phyloP scores from a whole-genome alignment of 37 sponge, comb jelly and placozoan genomes.

The Theonella swinhoei region DNA sequence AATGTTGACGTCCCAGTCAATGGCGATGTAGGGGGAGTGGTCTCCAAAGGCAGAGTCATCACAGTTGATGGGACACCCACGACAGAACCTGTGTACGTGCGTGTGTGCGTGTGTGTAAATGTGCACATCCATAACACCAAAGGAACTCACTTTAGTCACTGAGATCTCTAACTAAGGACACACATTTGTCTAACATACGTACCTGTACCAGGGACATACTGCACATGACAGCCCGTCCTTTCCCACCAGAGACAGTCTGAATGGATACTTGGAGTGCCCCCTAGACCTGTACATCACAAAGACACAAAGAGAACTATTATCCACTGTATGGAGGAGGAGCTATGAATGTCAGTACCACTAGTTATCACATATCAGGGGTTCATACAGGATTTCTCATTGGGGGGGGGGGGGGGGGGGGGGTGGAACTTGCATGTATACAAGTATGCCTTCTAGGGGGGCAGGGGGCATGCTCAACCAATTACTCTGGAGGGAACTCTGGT shows the following conservation, averaged over 20 bases:
- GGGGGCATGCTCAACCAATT: too few relatives aligned
- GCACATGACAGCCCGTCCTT: conserved; percentile 82
- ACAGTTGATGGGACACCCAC: conserved; percentile 84
- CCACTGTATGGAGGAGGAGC: neutral
- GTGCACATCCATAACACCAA: too few relatives aligned
- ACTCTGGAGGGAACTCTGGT: too few relatives aligned
- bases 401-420: too few relatives aligned
- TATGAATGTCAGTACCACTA: too few relatives aligned
- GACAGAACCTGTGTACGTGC: conserved; percentile 86
- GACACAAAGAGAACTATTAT: neutral
- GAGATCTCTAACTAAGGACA: neutral
- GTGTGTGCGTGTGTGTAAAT: neutral
- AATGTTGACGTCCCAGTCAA: conserved; percentile 93
- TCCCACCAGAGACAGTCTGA: conserved; percentile 71
- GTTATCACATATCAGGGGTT: too few relatives aligned
- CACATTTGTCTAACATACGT: neutral
- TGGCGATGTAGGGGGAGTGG: conserved; percentile 68
- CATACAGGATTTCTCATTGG: too few relatives aligned
- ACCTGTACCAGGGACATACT: conserved; percentile 90
- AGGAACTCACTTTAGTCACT: neutral
- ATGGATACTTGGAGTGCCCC: conserved; percentile 55
- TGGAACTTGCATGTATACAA: too few relatives aligned
- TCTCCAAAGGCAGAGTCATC: conserved; percentile 43
- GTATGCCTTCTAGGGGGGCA: too few relatives aligned
- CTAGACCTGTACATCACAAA: conserved; percentile 6